Evolutionary conservation across 2,797 vertebrate species (phyloP), one percentile per base, ranked within the genome.

Genomic region (Pseudocheirus occidentalis): DNA sequence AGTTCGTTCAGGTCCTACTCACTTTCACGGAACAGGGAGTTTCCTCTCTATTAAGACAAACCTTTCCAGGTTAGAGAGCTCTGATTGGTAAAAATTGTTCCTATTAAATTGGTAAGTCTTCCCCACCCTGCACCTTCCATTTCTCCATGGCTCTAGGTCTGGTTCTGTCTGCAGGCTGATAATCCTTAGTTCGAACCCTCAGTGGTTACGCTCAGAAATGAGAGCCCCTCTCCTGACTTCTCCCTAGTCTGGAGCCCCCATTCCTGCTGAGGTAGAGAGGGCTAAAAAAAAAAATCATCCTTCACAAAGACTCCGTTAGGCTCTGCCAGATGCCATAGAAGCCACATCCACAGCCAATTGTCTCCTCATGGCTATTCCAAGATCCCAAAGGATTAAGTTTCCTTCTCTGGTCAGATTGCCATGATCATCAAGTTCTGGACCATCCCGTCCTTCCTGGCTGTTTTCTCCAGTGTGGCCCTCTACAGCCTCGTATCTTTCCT

Each of bases 401-500:
- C 46, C 93, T 58, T 94, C 52, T 93, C 66, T 94, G 59, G n/a
- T 52, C 98, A 99, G 99, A 97, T 99, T 10, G 81, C 98, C 24
- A 97, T 99, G 95, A 93, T 99, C 96, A 99, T 98, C 46, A 99
- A 97, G 95, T 98, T 98, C 98, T 99, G 99, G 99, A 99, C 99
- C 0, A 92, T 98, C 66, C 97, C 98, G 97, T 99, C 97, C 0
- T 89, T 98, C n/a, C 97, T 98, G 50, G 95, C 98, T 3, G 13
- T 99, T 18, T 4, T 98, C 28, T 21, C 98, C 92, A 99, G 99
- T 91, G 9, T 99, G 16, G 9, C 93, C 27, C 0, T 98, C 87
- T 99, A 99, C 93, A 99, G 98, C 95, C 0, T 99, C 90, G 96
- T 98, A 56, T 98, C 98, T 3, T 98, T 97, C 92, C 56, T 98